phyloP scores from a whole-genome alignment of 1,140 invertebrate species.

The Tigriopus japonicus region DNA sequence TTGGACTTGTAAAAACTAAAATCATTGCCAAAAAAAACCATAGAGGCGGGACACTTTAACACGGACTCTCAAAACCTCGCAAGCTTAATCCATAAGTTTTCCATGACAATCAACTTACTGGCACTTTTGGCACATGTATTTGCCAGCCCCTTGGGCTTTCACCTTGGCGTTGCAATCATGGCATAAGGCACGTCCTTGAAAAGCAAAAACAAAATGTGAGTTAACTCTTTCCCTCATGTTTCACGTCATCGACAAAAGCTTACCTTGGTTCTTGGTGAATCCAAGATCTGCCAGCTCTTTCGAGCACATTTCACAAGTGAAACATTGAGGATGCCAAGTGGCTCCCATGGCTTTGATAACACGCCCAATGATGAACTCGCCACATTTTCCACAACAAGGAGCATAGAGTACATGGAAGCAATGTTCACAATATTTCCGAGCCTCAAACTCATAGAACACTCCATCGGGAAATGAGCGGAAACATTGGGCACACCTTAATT shows the following conservation, averaged over 20 bases:
- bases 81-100: too few relatives aligned
- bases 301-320: slow-evolving; percentile 81
- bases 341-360: slow-evolving; percentile 99
- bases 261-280: slow-evolving; percentile 74
- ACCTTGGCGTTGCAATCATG: slow-evolving; percentile 90
- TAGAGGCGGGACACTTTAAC: too few relatives aligned
- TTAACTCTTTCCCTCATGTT: slow-evolving; percentile 8
- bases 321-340: slow-evolving; percentile 95
- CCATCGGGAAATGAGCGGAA: slow-evolving; percentile 94
- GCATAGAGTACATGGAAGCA: slow-evolving; percentile 97
- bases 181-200: slow-evolving; percentile 55
- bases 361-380: slow-evolving; percentile 86
- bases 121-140: slow-evolving; percentile 97
- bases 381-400: slow-evolving; percentile 92
- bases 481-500: slow-evolving; percentile 97
- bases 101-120: slow-evolving; percentile 39
- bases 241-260: slow-evolving; percentile 21
- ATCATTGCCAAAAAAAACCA: too few relatives aligned
- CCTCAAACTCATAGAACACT: slow-evolving; percentile 97
- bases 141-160: slow-evolving; percentile 81
- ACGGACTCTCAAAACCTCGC: slow-evolving; percentile 6
- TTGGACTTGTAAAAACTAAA: too few relatives aligned
- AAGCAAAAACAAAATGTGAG: slow-evolving; percentile 23
- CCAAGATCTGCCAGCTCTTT: slow-evolving; percentile 84
- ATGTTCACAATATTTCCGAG: slow-evolving; percentile 95